A percentile compares a stretch with the other conserved stretches of the same genome.
These are phyloP conservation scores for Drosophila emarginata DNA, from an alignment of 2,888 invertebrate genomes.

Conservation along the genomic window DNA sequence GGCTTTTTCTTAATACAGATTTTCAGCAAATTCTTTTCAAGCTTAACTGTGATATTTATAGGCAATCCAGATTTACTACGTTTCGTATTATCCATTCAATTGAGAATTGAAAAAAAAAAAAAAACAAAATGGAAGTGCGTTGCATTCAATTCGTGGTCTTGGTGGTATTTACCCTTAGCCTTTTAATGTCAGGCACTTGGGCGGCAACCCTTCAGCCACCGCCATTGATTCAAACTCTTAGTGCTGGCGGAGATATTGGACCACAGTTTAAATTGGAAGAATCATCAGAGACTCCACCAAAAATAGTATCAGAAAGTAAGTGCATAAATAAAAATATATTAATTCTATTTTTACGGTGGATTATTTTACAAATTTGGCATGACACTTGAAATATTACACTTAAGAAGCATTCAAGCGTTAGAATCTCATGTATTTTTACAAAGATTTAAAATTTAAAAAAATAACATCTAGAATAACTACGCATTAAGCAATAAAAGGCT, in stretches of 20 bases:
- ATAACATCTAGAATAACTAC: not conserved
- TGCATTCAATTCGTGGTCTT: slow-evolving; percentile 17
- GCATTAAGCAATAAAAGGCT: not conserved
- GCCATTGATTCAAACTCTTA: slow-evolving; percentile 65
- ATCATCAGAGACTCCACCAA: slow-evolving; percentile 8
- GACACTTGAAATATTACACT: slow-evolving; percentile 16
- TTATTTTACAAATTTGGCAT: not conserved
- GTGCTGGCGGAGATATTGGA: slow-evolving; percentile 67
- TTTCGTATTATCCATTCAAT: slow-evolving; percentile 1
- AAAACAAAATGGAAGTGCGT: slow-evolving; percentile 33
- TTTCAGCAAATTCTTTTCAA: slow-evolving; percentile 26
- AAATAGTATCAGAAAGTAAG: slow-evolving; percentile 59
- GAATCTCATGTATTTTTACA: slow-evolving; percentile 3
- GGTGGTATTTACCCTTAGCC: slow-evolving; percentile 8
- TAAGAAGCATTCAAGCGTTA: slow-evolving; percentile 1
- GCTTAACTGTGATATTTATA: slow-evolving; percentile 46
- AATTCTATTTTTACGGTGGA: not conserved
- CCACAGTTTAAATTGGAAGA: slow-evolving; percentile 56
- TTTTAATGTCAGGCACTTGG: slow-evolving; percentile 30
- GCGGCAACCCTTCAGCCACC: slow-evolving; percentile 65
- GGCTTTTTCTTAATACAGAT: slow-evolving; percentile 25
- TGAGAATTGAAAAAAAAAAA: not conserved
- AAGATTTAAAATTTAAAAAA: not conserved
- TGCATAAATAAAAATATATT: not conserved
- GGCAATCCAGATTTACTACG: slow-evolving; percentile 1